phyloP scores from a whole-genome alignment of 2,113 vertebrate genomes.

The Poecilia latipinna region DNA sequence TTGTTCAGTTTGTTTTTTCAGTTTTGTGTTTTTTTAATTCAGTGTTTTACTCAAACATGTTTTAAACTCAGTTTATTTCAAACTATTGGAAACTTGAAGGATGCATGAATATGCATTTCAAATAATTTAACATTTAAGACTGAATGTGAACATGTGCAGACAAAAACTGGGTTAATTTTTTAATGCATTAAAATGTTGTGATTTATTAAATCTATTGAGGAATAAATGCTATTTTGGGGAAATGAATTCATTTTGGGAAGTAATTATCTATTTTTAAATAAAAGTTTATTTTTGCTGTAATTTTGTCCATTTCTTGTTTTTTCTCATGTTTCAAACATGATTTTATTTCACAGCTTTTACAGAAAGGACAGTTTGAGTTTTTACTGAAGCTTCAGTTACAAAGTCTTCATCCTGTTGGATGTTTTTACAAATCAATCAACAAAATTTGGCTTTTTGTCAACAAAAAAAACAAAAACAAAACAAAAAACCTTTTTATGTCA shows the following conservation, averaged over 20 bases:
- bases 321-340: neutral
- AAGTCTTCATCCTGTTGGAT: too few relatives aligned
- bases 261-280: conserved; percentile 9
- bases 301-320: neutral
- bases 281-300: conserved; percentile 29
- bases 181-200: neutral
- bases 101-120: neutral
- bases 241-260: too few relatives aligned
- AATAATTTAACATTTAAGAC: neutral
- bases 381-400: too few relatives aligned
- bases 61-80: too few relatives aligned
- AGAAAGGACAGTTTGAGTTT: too few relatives aligned
- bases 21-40: neutral
- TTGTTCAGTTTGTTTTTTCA: too few relatives aligned
- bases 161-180: neutral
- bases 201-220: neutral
- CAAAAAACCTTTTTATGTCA: too few relatives aligned
- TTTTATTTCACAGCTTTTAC: too few relatives aligned
- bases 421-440: too few relatives aligned
- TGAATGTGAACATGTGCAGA: neutral
- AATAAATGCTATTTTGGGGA: neutral
- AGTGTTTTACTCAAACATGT: neutral
- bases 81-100: too few relatives aligned
- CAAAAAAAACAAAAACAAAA: too few relatives aligned
- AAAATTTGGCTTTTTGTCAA: too few relatives aligned